phyloP scores from a whole-genome alignment of 2,113 vertebrate genomes.

The Zeus faber region DNA sequence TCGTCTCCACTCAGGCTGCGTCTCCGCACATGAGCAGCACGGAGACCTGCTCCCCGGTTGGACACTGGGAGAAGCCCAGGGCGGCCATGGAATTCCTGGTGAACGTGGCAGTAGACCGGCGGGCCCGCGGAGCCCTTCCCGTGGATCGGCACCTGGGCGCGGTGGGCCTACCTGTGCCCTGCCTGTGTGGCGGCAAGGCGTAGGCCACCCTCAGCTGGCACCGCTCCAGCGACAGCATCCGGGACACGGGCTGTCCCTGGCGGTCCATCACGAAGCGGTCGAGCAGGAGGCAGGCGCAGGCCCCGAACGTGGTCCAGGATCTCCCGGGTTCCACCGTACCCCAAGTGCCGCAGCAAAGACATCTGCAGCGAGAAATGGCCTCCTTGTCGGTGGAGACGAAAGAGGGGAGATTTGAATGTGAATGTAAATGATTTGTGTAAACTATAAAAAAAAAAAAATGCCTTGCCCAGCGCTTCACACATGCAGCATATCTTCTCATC shows the following conservation, averaged over 20 bases:
- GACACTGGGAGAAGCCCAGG: conserved; percentile 2
- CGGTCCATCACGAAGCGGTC: conserved; percentile 62
- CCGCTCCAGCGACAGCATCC: conserved; percentile 65
- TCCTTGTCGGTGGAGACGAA: conserved; percentile 26
- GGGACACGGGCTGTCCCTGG: conserved; percentile 50
- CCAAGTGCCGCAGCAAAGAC: conserved; percentile 54
- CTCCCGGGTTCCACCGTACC: conserved; percentile 42
- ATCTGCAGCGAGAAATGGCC: not conserved
- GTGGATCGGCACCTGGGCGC: conserved; percentile 31
- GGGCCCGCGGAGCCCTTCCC: conserved; percentile 54
- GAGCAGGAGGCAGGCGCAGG: conserved; percentile 63
- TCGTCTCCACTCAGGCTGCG: too few relatives aligned
- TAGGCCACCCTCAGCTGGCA: conserved; percentile 60
- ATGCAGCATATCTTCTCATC: too few relatives aligned
- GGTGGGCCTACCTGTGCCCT: conserved; percentile 49
- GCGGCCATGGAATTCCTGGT: conserved; percentile 36
- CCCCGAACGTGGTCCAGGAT: conserved; percentile 47
- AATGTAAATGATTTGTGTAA: too few relatives aligned
- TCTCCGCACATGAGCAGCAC: conserved; percentile 14
- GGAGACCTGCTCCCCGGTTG: conserved; percentile 10
- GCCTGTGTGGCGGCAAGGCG: conserved; percentile 52
- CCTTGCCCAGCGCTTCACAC: too few relatives aligned
- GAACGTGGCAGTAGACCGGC: conserved; percentile 52
- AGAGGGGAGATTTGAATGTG: too few relatives aligned
- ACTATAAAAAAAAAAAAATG: too few relatives aligned